Evolutionary conservation across 2,113 vertebrate species (phyloP).

Genomic region (Egretta garzetta): DNA sequence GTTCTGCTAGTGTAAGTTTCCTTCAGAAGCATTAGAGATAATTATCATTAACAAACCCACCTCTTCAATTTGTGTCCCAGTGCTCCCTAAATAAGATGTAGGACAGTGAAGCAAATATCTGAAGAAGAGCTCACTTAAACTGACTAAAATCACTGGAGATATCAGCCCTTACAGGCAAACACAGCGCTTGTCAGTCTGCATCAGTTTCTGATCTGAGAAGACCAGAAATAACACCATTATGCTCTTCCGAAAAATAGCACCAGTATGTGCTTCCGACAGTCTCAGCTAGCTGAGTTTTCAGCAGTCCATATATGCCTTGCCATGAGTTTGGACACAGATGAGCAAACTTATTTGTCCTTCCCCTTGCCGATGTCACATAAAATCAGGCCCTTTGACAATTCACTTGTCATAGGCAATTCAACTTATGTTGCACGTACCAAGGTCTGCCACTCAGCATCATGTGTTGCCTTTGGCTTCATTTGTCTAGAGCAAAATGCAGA

Average conservation of each 20-base stretch:
- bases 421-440: not conserved
- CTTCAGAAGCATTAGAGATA: not conserved
- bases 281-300: not conserved
- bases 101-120: not conserved
- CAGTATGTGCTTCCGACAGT: not conserved
- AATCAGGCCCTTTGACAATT: not conserved
- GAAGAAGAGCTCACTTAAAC: not conserved
- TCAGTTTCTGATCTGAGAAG: not conserved
- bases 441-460: not conserved
- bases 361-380: not conserved
- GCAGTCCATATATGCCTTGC: not conserved
- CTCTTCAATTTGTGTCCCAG: not conserved
- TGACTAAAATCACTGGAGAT: slow-evolving; percentile 4
- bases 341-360: slow-evolving; percentile 20
- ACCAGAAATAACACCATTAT: not conserved
- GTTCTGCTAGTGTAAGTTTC: not conserved
- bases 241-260: not conserved
- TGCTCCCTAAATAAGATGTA: not conserved
- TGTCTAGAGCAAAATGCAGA: not conserved
- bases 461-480: not conserved
- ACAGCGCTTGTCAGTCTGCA: slow-evolving; percentile 17
- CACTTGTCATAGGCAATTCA: slow-evolving; percentile 3
- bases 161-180: slow-evolving; percentile 24
- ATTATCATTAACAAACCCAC: not conserved
- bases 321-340: not conserved